Conservation (phyloP, 2,888 invertebrate genomes). For the Trissolcus japonicus region DNA sequence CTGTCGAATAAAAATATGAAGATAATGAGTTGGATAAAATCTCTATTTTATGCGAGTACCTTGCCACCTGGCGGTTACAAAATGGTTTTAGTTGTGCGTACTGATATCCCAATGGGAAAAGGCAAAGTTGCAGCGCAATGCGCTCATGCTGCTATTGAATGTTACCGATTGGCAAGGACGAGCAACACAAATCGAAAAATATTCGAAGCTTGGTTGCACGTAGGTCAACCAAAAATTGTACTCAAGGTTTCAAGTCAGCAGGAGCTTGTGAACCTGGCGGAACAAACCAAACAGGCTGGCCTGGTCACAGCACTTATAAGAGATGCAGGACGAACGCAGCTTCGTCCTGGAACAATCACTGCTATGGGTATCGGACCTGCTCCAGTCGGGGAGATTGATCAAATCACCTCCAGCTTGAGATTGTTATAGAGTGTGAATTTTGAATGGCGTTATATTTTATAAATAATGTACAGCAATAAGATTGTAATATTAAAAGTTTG, state of each 20-base stretch:
- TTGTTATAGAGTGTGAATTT: slow-evolving; percentile 76
- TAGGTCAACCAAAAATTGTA: slow-evolving; percentile 87
- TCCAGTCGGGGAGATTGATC: slow-evolving; percentile 78
- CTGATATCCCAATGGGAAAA: slow-evolving; percentile 85
- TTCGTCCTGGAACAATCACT: slow-evolving; percentile 82
- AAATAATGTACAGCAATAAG: neutral
- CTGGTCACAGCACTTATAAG: slow-evolving; percentile 77
- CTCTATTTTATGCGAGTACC: slow-evolving; percentile 42
- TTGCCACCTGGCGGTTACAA: slow-evolving; percentile 75
- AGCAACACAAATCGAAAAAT: slow-evolving; percentile 72
- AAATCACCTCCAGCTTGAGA: slow-evolving; percentile 81
- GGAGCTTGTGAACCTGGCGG: slow-evolving; percentile 77
- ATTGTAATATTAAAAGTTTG: slow-evolving; percentile 17
- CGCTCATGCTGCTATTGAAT: slow-evolving; percentile 86
- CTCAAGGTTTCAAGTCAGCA: slow-evolving; percentile 79
- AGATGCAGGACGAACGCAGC: slow-evolving; percentile 86
- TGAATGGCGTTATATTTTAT: neutral
- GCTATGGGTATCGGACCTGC: slow-evolving; percentile 87
- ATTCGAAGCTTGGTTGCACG: slow-evolving; percentile 80
- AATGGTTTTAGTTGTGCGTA: slow-evolving; percentile 86
- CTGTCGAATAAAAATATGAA: slow-evolving; percentile 57
- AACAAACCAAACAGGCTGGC: slow-evolving; percentile 77
- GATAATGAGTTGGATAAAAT: slow-evolving; percentile 61
- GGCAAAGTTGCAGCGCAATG: slow-evolving; percentile 88
- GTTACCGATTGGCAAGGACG: slow-evolving; percentile 79